These are phyloP conservation scores for Myanophis thanlyinensis DNA, from an alignment of 2,113 vertebrate genomes.

Conservation along the genomic window DNA sequence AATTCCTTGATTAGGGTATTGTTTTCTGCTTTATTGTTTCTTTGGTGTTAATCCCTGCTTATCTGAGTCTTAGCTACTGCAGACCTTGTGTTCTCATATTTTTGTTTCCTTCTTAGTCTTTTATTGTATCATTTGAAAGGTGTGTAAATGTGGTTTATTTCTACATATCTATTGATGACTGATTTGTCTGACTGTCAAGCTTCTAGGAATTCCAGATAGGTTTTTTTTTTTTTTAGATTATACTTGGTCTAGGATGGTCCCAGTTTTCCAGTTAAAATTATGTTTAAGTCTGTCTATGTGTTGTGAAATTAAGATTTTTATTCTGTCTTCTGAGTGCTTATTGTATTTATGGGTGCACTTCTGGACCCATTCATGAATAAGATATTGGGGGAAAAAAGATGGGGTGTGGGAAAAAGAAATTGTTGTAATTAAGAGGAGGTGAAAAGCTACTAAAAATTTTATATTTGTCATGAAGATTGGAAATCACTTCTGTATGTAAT, in stretches of 20 bases:
- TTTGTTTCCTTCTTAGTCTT: not conserved
- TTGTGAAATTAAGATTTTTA: not conserved
- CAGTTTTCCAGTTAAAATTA: not conserved
- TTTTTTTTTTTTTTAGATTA: not conserved
- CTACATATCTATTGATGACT: not conserved
- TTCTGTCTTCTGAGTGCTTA: not conserved
- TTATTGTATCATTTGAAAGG: not conserved
- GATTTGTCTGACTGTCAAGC: not conserved
- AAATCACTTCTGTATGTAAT: not conserved
- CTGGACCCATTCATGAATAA: not conserved
- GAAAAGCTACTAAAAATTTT: not conserved
- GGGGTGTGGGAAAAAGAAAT: not conserved
- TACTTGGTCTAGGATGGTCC: not conserved
- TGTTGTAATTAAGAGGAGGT: not conserved
- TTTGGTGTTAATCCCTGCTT: not conserved
- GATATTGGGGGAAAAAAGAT: not conserved
- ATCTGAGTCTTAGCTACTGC: not conserved
- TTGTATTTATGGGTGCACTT: not conserved
- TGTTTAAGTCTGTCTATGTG: not conserved
- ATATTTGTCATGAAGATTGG: not conserved
- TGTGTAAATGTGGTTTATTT: too few species aligned
- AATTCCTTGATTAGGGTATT: not conserved
- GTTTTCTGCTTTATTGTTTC: not conserved
- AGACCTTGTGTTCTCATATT: not conserved
- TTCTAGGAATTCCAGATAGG: not conserved